These are phyloP conservation scores for Habropoda laboriosa DNA, from an alignment of 1,140 invertebrate genomes.

Conservation along the genomic window DNA sequence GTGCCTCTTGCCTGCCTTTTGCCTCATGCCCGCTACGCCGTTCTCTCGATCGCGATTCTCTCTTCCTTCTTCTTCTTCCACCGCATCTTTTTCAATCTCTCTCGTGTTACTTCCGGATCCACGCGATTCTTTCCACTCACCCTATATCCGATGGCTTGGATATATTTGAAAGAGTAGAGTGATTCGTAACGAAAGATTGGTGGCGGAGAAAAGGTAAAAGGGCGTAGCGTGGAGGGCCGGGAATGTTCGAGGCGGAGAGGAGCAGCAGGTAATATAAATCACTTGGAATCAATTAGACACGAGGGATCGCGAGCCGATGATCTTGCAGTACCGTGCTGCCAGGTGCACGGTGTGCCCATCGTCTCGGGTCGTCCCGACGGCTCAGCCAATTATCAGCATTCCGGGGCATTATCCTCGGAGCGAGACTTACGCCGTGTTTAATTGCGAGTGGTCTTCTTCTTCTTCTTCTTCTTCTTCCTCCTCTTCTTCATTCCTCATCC, in stretches of 20 bases:
- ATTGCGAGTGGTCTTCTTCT: slow-evolving; percentile 63
- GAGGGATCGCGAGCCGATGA: slow-evolving; percentile 74
- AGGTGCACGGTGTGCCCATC: slow-evolving; percentile 66
- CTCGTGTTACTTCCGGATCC: neutral
- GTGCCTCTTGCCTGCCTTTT: slow-evolving; percentile 27
- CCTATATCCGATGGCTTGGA: too few relatives aligned
- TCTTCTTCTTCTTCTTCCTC: slow-evolving; percentile 43
- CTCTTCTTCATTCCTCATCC: neutral
- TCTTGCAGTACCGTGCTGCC: slow-evolving; percentile 65
- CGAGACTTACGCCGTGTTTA: slow-evolving; percentile 72
- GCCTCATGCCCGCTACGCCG: slow-evolving; percentile 37
- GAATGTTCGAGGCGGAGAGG: slow-evolving; percentile 59
- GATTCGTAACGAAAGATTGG: neutral
- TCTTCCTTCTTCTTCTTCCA: neutral
- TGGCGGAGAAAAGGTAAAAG: slow-evolving; percentile 35
- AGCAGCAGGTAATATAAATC: slow-evolving; percentile 71
- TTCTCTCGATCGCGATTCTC: neutral
- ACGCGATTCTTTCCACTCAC: too few relatives aligned
- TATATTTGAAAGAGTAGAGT: neutral
- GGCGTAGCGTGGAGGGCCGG: slow-evolving; percentile 18
- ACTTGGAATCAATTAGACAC: slow-evolving; percentile 76
- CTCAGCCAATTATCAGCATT: slow-evolving; percentile 79
- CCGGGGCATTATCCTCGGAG: slow-evolving; percentile 74
- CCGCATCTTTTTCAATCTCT: neutral
- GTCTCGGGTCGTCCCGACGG: slow-evolving; percentile 70